A percentile compares a stretch with the other conserved stretches of the same genome.
Evolutionary conservation across 2,797 vertebrate genomes (phyloP).

Genomic region (Phrynocephalus vlangalii): DNA sequence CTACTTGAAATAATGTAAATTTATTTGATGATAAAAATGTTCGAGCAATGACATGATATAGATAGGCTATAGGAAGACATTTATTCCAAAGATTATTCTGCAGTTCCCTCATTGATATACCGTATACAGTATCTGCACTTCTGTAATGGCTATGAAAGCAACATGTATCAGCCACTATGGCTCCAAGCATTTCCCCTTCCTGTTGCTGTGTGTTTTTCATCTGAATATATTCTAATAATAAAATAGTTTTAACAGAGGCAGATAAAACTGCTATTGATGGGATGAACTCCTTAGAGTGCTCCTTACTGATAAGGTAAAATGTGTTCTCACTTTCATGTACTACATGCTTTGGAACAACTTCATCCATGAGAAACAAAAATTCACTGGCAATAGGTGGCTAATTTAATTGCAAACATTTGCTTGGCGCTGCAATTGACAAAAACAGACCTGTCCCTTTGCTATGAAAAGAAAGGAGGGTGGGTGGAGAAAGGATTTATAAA

Average conservation of each 20-base stretch:
- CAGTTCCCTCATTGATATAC: neutral
- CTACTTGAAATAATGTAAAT: neutral
- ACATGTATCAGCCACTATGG: neutral
- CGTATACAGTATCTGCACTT: neutral
- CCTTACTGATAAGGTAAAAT: conserved; percentile 10
- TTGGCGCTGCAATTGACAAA: conserved; percentile 48
- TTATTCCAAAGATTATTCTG: neutral
- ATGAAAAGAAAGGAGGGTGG: neutral
- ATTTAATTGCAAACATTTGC: conserved; percentile 55
- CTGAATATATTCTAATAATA: neutral
- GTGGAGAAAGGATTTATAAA: conserved; percentile 26
- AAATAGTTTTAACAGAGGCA: neutral
- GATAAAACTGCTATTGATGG: conserved; percentile 14
- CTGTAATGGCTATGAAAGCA: neutral
- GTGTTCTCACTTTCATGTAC: conserved; percentile 40
- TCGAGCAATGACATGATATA: neutral
- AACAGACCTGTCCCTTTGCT: conserved; percentile 52
- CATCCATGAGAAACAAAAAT: conserved; percentile 57
- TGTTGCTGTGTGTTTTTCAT: neutral
- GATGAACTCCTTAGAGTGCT: neutral
- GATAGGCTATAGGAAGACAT: neutral
- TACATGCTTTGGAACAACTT: conserved; percentile 52
- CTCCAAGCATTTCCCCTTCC: neutral
- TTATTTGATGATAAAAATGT: neutral
- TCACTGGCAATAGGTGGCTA: conserved; percentile 52